Percentiles rank a stretch among this genome's conserved stretches.
These are phyloP conservation scores for Melolontha melolontha DNA, from an alignment of 2,888 invertebrate species.

Conservation along the genomic window DNA sequence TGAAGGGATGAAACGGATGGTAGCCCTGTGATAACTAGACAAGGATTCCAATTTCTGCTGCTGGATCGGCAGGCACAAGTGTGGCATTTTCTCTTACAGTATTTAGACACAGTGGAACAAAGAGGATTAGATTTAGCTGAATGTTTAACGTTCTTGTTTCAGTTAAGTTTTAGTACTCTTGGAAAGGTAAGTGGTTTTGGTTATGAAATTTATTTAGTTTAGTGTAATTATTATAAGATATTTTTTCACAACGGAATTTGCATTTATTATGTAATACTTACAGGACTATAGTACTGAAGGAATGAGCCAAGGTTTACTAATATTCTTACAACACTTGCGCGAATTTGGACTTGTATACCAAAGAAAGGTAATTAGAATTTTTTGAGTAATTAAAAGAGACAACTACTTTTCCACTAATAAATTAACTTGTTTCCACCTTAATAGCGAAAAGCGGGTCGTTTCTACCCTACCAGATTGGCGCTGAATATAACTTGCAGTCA, in stretches of 20 bases:
- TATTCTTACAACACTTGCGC: conserved; percentile 93
- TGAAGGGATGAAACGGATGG: conserved; percentile 80
- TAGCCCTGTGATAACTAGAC: conserved; percentile 88
- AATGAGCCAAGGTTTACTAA: conserved; percentile 86
- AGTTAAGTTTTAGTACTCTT: conserved; percentile 93
- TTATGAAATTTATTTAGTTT: no score
- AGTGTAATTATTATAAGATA: no score
- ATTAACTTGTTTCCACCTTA: conserved; percentile 40
- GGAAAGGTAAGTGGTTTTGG: conserved; percentile 76
- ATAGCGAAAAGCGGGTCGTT: conserved; percentile 88
- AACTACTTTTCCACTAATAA: not conserved
- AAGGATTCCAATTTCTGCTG: conserved; percentile 97
- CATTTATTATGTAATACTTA: conserved; percentile 48
- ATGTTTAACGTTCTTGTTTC: conserved; percentile 95
- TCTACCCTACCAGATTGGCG: conserved; percentile 94
- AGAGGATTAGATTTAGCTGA: conserved; percentile 89
- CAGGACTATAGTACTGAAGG: conserved; percentile 96
- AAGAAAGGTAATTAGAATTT: conserved; percentile 76
- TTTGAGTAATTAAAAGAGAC: not conserved
- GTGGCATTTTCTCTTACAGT: conserved; percentile 98
- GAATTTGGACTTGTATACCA: conserved; percentile 98
- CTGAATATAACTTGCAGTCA: conserved; percentile 80
- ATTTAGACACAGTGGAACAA: conserved; percentile 91
- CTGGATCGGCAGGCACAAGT: conserved; percentile 94
- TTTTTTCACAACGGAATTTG: not conserved